Base-by-base conservation (phyloP, 2,888 invertebrate genomes). In the Ormyrus rosae region DNA sequence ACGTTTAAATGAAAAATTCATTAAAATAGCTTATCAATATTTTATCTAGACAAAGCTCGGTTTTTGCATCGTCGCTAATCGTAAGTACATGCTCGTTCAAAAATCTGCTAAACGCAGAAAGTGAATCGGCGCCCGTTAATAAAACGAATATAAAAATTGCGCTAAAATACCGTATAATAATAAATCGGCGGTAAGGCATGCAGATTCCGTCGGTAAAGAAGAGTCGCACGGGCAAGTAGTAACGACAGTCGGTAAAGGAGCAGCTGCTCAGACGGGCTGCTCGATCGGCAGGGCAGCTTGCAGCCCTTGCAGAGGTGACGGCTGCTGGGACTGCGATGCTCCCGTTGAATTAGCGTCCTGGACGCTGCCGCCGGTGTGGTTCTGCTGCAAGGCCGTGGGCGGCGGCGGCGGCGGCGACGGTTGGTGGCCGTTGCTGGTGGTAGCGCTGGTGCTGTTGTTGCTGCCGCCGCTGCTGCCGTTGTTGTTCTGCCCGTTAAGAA, bases 401-500 rank as follows among this genome's bases (percentile, higher is more conserved):
- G 34, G 34, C 34, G 34, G 34, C 34, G 34, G 34, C 34, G 34
- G 34, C 34, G 34, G 3, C 4, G 34, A 34, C 34, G 34, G 67
- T 9, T 70, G 65, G 60, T 55, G 48, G 75, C 19, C 45, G 60
- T 58, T 53, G 13, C n/a, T n/a, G 45, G 45, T n/a, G 19, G 45
- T 45, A 65, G 67, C 71, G 55, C 60, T 50, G 77, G 48, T 71
- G 85, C 84, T 34, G 34, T 34, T 34, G 34, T 34, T 34, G 34
- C 34, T 34, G 34, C 34, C 34, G 34, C 34, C 34, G 34, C 34
- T 86, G 85, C 85, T 89, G 86, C 88, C 88, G 85, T 90, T 90
- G 89, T 90, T 90, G 88, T 90, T 90, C 85, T 90, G 90, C 64
- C 90, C 90, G 86, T 90, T 90, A 76, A 90, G 88, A 87, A 90